phyloP scores from a whole-genome alignment of 37 sponge, comb jelly and placozoan genomes.

The Ianthella basta region DNA sequence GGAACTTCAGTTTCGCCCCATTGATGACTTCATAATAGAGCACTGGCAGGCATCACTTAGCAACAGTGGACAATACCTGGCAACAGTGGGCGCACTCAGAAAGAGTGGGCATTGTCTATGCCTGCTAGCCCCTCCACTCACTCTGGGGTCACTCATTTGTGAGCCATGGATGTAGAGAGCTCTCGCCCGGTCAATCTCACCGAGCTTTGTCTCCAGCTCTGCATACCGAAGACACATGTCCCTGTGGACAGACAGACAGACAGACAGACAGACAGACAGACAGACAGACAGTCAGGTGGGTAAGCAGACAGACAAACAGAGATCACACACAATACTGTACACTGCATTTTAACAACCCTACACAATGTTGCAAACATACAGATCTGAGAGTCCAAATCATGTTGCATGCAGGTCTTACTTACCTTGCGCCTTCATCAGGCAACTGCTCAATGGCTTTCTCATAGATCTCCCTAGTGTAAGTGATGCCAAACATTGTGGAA shows the following conservation, averaged over 20 bases:
- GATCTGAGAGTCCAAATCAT: too few relatives aligned
- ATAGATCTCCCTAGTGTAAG: slow-evolving; percentile 97
- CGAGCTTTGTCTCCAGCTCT: slow-evolving; percentile 93
- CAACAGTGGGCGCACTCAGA: too few relatives aligned
- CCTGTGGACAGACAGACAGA: slow-evolving; percentile 35
- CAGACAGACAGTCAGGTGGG: neutral
- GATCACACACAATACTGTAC: too few relatives aligned
- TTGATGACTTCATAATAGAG: too few relatives aligned
- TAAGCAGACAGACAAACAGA: neutral
- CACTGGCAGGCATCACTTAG: too few relatives aligned
- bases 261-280: neutral
- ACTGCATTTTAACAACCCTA: too few relatives aligned
- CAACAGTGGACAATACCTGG: too few relatives aligned
- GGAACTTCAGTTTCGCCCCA: too few relatives aligned
- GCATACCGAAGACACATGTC: slow-evolving; percentile 92
- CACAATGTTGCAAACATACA: too few relatives aligned
- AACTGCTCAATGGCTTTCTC: slow-evolving; percentile 94
- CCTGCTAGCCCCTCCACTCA: slow-evolving; percentile 33
- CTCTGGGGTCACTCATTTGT: slow-evolving; percentile 96
- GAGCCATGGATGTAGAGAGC: slow-evolving; percentile 90
- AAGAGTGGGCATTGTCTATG: too few relatives aligned
- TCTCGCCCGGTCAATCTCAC: slow-evolving; percentile 96
- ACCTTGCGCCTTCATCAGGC: slow-evolving; percentile 85
- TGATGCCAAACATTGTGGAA: slow-evolving; percentile 87
- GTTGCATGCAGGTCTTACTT: neutral